Base-by-base conservation (phyloP, 1,140 invertebrate genomes). In the Trachymyrmex cornetzi region DNA sequence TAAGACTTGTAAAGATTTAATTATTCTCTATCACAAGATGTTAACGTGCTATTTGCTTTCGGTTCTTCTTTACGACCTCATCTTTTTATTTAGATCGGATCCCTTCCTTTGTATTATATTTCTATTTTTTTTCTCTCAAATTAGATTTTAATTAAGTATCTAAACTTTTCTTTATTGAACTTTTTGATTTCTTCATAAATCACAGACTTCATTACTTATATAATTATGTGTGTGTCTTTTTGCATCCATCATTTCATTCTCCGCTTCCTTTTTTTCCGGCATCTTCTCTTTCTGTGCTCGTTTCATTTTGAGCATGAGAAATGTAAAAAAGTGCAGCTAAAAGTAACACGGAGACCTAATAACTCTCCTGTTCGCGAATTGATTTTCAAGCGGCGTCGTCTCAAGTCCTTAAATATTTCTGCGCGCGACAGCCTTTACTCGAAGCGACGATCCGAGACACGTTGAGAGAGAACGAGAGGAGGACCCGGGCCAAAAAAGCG, bases 341-440 rank as follows among this genome's bases (percentile, higher is more conserved):
- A 74, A 82, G n/a, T n/a, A 80, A n/a, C 44, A 50, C 19, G 22
- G 6, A 19, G 19, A 74, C 24, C 12, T 74, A 74, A 82, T 74
- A 74, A 74, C 24, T 48, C 24, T 48, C 24, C 22, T 11, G 66
- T 27, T 57, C 48, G 67, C 24, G 67, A 74, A 82, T 82, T 82
- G 80, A 82, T 82, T 74, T 82, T 74, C 34, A 67, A 38, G 53
- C 66, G 38, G 19, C 80, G 38, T 6, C 30, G 80, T 82, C 67
- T 61, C 27, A 27, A 48, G 53, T 74, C 19, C 34, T 82, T 82
- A 85, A 85, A 85, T 75, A 77, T 87, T 84, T 77, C 87, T 61
- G 48, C 75, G 22, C 34, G 48, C 77, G 66, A 66, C 67, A 77
- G n/a, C 50, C 72, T 87, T 48, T 85, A 86, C 57, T 55, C 72